Evolutionary conservation across 2,113 vertebrate species (phyloP).

Genomic region (Petromus typicus): DNA sequence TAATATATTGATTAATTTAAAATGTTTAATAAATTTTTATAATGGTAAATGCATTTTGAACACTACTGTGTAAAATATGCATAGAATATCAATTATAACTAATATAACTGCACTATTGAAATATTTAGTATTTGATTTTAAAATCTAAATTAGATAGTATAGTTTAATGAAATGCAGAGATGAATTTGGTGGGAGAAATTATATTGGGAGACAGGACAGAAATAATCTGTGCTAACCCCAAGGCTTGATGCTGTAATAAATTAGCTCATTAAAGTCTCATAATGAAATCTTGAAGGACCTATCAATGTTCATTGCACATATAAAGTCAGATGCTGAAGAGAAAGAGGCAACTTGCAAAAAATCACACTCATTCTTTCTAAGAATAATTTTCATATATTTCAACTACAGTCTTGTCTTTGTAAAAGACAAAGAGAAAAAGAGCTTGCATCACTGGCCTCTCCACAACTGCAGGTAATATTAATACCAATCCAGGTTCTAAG

Average conservation of each 20-base stretch:
- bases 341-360: not conserved
- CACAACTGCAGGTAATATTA: not conserved
- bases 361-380: not conserved
- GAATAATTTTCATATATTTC: not conserved
- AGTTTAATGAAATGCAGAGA: conserved; percentile 60
- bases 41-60: conserved; percentile 30
- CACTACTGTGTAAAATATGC: not conserved
- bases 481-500: not conserved
- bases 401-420: not conserved
- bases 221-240: conserved; percentile 43
- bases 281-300: conserved; percentile 40
- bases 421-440: not conserved
- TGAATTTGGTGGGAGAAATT: conserved; percentile 56
- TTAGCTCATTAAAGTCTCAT: conserved; percentile 46
- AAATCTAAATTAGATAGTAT: conserved; percentile 37
- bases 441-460: not conserved
- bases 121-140: conserved; percentile 63
- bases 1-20: not conserved
- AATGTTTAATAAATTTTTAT: not conserved
- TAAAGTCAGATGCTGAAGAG: not conserved
- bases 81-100: conserved; percentile 38
- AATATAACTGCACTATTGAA: conserved; percentile 6
- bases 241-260: conserved; percentile 58
- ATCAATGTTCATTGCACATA: conserved; percentile 22
- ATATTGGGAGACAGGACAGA: conserved; percentile 55